Evolutionary conservation across 2,797 vertebrate species (phyloP).

Genomic region (Acanthurus leucopareius): DNA sequence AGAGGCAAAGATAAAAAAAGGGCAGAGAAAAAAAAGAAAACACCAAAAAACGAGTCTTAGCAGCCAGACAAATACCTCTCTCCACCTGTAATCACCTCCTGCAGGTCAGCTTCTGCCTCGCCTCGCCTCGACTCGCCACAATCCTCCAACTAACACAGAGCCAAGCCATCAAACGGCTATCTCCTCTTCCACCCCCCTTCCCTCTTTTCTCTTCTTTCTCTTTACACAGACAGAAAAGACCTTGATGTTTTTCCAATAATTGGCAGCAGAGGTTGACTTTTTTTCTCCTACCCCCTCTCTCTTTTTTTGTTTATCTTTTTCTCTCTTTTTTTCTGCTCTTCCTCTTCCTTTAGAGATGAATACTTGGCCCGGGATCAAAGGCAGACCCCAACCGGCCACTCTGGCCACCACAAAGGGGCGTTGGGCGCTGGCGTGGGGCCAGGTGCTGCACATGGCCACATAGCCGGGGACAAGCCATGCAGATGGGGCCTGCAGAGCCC

Average conservation of each 20-base stretch:
- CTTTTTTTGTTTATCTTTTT: conserved; percentile 60
- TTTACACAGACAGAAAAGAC: conserved; percentile 83
- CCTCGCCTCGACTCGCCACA: conserved; percentile 49
- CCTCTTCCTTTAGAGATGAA: conserved; percentile 94
- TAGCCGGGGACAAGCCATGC: conserved; percentile 85
- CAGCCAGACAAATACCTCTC: conserved; percentile 61
- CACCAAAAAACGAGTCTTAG: conserved; percentile 33
- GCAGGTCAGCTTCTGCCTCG: conserved; percentile 70
- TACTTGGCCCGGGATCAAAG: conserved; percentile 96
- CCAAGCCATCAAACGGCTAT: conserved; percentile 71
- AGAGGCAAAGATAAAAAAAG: conserved; percentile 42
- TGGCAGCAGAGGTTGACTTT: conserved; percentile 91
- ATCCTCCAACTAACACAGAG: conserved; percentile 72
- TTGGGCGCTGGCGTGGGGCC: conserved; percentile 88
- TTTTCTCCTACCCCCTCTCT: not conserved
- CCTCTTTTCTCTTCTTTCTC: conserved; percentile 68
- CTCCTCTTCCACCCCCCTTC: conserved; percentile 52
- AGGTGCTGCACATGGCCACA: conserved; percentile 78
- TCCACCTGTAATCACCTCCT: conserved; percentile 79
- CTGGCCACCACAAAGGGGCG: conserved; percentile 91
- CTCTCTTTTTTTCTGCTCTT: conserved; percentile 71
- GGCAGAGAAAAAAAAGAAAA: conserved; percentile 25
- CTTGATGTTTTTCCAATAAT: conserved; percentile 96
- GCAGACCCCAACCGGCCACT: conserved; percentile 86
- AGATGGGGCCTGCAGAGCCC: conserved; percentile 82